Evolutionary conservation across 2,797 vertebrate genomes (phyloP).

Genomic region (Acrossocheilus fasciatus): DNA sequence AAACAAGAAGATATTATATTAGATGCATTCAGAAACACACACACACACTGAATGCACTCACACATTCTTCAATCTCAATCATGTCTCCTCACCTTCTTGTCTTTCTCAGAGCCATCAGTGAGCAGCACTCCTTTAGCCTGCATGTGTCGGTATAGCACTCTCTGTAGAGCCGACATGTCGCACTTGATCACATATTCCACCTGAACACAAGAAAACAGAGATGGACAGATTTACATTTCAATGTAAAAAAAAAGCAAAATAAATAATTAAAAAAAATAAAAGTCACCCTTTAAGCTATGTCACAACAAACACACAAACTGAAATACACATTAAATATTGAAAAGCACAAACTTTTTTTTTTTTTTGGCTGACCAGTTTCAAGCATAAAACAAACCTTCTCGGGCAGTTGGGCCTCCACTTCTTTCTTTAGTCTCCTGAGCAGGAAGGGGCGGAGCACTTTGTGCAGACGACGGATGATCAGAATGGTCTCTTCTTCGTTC

Average conservation of each 20-base stretch:
- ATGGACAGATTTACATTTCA: not conserved
- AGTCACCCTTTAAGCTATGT: not conserved
- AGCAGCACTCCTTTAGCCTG: slow-evolving; percentile 89
- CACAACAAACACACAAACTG: not conserved
- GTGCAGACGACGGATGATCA: slow-evolving; percentile 89
- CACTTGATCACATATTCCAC: slow-evolving; percentile 92
- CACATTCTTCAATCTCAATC: not conserved
- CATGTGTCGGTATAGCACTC: slow-evolving; percentile 89
- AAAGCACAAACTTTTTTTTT: not conserved
- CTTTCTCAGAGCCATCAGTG: slow-evolving; percentile 88
- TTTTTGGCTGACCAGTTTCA: not conserved
- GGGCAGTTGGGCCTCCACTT: slow-evolving; percentile 87
- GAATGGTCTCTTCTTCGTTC: slow-evolving; percentile 89
- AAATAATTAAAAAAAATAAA: too few relatives aligned
- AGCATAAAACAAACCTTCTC: slow-evolving; percentile 79
- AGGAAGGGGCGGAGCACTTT: slow-evolving; percentile 88
- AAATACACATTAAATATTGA: not conserved
- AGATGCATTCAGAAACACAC: not conserved
- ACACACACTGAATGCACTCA: not conserved
- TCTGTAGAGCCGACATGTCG: slow-evolving; percentile 87
- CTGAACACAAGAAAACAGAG: slow-evolving; percentile 63
- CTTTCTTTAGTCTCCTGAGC: slow-evolving; percentile 87
- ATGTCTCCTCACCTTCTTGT: slow-evolving; percentile 82
- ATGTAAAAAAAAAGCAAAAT: not conserved
- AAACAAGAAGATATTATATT: not conserved